Conservation (phyloP, 2,888 invertebrate genomes). For the Saturnia pavonia region DNA sequence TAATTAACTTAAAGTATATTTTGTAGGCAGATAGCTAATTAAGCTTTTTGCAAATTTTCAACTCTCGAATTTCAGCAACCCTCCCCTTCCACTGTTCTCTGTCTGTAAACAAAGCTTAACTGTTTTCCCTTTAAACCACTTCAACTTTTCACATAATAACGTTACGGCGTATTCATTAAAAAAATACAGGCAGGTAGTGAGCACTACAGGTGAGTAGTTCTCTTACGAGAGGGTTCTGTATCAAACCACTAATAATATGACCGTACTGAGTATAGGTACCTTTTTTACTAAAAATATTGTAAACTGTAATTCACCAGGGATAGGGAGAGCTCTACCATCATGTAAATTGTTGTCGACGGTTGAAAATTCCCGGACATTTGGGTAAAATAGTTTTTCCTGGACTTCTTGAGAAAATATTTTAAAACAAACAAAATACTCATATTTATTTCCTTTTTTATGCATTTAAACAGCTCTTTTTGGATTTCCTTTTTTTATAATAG, state of each 20-base stretch:
- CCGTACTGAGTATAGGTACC: neutral
- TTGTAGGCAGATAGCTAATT: neutral
- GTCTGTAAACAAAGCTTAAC: conserved; percentile 9
- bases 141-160: conserved; percentile 23
- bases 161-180: conserved; percentile 25
- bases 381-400: no score
- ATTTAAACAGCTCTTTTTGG: no score
- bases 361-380: no score
- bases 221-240: neutral
- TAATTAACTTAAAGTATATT: neutral
- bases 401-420: no score
- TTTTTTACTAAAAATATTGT: neutral
- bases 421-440: no score
- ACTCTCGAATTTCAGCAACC: neutral
- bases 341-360: no score
- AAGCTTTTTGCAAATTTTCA: neutral
- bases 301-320: no score
- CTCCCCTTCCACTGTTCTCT: neutral
- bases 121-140: neutral
- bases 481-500: no score
- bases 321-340: no score
- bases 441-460: no score
- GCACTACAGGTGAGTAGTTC: neutral
- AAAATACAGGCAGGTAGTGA: conserved; percentile 13
- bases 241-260: neutral